Percentiles rank a stretch among this genome's conserved stretches.
These are phyloP conservation scores for Epizoanthus scotinus DNA, from an alignment of 92 coral and sea anemone genomes.

Conservation along the genomic window DNA sequence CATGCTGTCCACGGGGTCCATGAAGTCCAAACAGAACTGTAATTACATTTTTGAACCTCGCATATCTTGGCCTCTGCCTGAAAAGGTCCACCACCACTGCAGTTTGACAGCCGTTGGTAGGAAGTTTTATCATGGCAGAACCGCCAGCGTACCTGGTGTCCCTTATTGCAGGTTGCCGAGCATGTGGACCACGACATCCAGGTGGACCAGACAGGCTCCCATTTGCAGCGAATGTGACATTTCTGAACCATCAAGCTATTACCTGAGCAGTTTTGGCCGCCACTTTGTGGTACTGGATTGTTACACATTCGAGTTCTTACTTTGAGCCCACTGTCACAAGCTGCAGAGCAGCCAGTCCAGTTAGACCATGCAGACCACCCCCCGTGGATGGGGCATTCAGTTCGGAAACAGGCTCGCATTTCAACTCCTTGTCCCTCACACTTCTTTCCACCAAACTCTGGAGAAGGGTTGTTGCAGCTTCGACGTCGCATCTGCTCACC, in stretches of 20 bases:
- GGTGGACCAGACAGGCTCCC: slow-evolving; percentile 55
- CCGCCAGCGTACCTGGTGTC: slow-evolving; percentile 84
- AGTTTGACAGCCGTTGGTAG: slow-evolving; percentile 52
- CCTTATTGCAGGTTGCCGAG: slow-evolving; percentile 74
- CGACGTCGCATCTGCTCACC: slow-evolving; percentile 68
- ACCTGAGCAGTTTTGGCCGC: slow-evolving; percentile 52
- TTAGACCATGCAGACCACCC: slow-evolving; percentile 84
- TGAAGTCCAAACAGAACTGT: slow-evolving; percentile 76
- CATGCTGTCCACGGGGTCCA: slow-evolving; percentile 93
- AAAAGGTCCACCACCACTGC: slow-evolving; percentile 54
- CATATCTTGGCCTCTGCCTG: slow-evolving; percentile 66
- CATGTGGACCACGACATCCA: slow-evolving; percentile 84
- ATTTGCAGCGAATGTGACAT: slow-evolving; percentile 53
- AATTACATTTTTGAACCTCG: slow-evolving; percentile 64
- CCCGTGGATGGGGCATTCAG: slow-evolving; percentile 43
- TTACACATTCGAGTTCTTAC: slow-evolving; percentile 59
- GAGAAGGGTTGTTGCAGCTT: slow-evolving; percentile 62
- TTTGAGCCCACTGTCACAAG: slow-evolving; percentile 78
- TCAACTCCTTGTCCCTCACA: slow-evolving; percentile 62
- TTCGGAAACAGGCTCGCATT: slow-evolving; percentile 54
- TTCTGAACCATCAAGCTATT: slow-evolving; percentile 41
- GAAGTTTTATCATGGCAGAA: slow-evolving; percentile 51
- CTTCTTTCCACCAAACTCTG: slow-evolving; percentile 55
- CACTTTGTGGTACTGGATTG: slow-evolving; percentile 42
- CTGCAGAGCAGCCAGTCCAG: slow-evolving; percentile 79